Conservation (phyloP, 30 jellyfish, hydroid and myxozoan species). For the Chironex yamaguchii region DNA sequence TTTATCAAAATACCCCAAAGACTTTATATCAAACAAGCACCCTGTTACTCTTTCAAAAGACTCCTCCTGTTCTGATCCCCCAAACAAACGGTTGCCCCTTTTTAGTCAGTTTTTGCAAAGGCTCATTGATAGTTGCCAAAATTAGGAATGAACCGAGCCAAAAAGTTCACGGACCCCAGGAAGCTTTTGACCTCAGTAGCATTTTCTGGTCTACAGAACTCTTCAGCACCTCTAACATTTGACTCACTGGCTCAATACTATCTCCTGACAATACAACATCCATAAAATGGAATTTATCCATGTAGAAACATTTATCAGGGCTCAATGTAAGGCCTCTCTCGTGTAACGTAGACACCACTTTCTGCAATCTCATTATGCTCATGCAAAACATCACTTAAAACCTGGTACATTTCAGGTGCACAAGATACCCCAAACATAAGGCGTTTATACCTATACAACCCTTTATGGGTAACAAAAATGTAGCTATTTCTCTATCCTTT, state of each 20-base stretch:
- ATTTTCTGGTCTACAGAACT: slow-evolving; percentile 61
- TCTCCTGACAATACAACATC: no score
- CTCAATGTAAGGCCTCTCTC: no score
- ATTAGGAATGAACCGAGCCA: slow-evolving; percentile 42
- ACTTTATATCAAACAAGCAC: slow-evolving; percentile 6
- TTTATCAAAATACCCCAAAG: slow-evolving; percentile 54
- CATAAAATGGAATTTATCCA: neutral
- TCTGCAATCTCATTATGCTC: no score
- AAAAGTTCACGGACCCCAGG: slow-evolving; percentile 14
- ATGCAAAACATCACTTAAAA: slow-evolving; percentile 24
- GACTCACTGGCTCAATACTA: slow-evolving; percentile 26
- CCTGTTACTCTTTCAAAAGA: slow-evolving; percentile 36
- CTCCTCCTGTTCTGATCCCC: slow-evolving; percentile 62
- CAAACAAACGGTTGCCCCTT: slow-evolving; percentile 40
- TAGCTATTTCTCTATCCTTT: no score
- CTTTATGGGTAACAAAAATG: no score
- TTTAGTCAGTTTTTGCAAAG: slow-evolving; percentile 60
- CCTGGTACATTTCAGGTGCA: slow-evolving; percentile 59
- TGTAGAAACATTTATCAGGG: no score
- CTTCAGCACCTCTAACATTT: slow-evolving; percentile 57
- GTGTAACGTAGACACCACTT: no score
- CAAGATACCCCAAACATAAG: no score
- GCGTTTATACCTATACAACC: no score
- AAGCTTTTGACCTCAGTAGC: slow-evolving; percentile 62
- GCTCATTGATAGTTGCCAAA: slow-evolving; percentile 61